Base-by-base conservation (phyloP, 2,113 vertebrate genomes). In the Morone chrysops region DNA sequence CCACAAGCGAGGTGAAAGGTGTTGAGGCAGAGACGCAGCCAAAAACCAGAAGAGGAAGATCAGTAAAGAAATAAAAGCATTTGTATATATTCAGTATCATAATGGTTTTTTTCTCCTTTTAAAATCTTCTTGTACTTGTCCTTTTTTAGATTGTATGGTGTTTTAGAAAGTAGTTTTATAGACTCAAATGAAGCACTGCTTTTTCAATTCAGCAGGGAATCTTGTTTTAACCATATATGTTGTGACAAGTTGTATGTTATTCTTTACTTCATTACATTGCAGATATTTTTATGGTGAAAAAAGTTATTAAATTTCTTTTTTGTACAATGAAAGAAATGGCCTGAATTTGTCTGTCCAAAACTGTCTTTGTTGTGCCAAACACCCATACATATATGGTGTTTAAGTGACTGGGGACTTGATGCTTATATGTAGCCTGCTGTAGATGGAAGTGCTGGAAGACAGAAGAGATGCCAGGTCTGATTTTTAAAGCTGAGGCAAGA, bases 31-130 rank as follows among this genome's bases (percentile, higher is more conserved):
- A 93, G 59, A 57, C 31, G 0, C 87, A 75, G 60, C 70, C 86
- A 8, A 94, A 86, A 90, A 75, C 81, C 14, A 59, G 89, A 31
- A 89, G 85, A 85, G 94, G 93, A 31, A 91, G 92, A 89, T 9
- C 74, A 1, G 85, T 73, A 10, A 95, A 86, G 62, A 93, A 94
- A 84, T 94, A 77, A 87, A 43, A 31, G 3, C n/a, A 1, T 66
- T n/a, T 90, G 71, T 87, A 54, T 62, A 80, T 75, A 60, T 8
- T 71, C 2, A 36, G 65, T n/a, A 61, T 66, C 4, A 17, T 4
- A n/a, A n/a, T 5, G 2, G 2, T 3, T 41, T 85, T 69, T 79
- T 57, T 38, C 41, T 41, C 2, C 12, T n/a, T 51, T 51, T 63
- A 40, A 18, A 41, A 41, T 14, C 4, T 5, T 25, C 83, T 89